phyloP scores from a whole-genome alignment of 2,797 vertebrate genomes.

The Mergus octosetaceus region DNA sequence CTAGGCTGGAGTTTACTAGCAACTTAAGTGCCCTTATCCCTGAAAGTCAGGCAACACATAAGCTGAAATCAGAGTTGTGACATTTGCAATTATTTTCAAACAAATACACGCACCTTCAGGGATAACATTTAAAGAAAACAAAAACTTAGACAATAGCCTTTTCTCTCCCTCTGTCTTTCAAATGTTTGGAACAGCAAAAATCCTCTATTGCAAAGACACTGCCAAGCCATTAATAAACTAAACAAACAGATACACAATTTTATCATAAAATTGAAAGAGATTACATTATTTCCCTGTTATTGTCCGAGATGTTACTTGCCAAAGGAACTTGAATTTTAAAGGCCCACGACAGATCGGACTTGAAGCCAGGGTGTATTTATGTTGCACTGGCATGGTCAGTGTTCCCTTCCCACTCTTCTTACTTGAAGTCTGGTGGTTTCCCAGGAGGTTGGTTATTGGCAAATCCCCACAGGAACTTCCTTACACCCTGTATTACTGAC shows the following conservation, averaged over 20 bases:
- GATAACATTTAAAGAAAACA: conserved; percentile 25
- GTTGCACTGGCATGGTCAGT: not conserved
- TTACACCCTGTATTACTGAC: not conserved
- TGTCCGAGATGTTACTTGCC: not conserved
- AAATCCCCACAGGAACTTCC: not conserved
- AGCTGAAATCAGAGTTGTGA: conserved; percentile 5
- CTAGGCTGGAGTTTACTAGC: conserved; percentile 1
- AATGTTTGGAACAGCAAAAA: not conserved
- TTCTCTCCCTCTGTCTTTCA: not conserved
- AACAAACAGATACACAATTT: not conserved
- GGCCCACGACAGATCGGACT: not conserved
- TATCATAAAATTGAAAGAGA: not conserved
- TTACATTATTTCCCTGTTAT: not conserved
- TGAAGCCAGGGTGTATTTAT: not conserved
- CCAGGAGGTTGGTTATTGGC: not conserved
- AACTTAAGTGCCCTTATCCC: conserved; percentile 1
- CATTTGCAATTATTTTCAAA: conserved; percentile 45
- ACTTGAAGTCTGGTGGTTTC: not conserved
- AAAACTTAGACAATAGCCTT: not conserved
- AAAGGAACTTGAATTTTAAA: not conserved
- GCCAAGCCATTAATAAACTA: not conserved
- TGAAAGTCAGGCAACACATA: not conserved
- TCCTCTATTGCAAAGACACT: not conserved
- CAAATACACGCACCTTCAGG: not conserved
- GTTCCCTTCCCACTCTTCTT: not conserved